Conservation (phyloP, 2,797 vertebrate species). For the Typhlichthys subterraneus region DNA sequence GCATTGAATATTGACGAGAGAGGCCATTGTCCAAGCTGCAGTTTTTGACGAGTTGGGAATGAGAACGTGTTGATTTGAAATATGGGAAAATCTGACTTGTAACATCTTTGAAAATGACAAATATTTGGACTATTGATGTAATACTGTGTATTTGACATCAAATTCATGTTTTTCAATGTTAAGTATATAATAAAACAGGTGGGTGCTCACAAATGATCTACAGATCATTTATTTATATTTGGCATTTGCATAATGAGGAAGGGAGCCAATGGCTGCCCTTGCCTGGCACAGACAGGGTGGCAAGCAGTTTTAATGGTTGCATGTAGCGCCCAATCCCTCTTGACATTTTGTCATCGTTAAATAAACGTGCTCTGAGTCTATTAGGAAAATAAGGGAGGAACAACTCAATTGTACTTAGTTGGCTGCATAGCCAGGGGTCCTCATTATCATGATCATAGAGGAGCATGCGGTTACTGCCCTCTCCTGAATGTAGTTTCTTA, state of each 20-base stretch:
- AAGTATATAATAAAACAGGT: background rate
- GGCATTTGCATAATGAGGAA: conserved; percentile 92
- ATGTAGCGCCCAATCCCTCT: conserved; percentile 93
- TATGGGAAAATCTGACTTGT: too few species aligned
- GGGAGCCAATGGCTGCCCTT: conserved; percentile 82
- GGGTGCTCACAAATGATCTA: conserved; percentile 59
- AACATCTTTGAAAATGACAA: too few species aligned
- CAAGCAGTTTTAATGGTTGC: conserved; percentile 96
- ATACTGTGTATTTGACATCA: too few species aligned
- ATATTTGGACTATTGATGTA: too few species aligned
- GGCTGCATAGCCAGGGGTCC: conserved; percentile 98
- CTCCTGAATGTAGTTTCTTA: conserved; percentile 88
- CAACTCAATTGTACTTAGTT: conserved; percentile 99
- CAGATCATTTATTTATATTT: conserved; percentile 89
- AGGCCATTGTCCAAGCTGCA: too few species aligned
- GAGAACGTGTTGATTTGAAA: too few species aligned
- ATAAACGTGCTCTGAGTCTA: conserved; percentile 94
- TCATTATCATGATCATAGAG: conserved; percentile 98
- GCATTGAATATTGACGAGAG: too few species aligned
- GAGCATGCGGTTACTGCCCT: conserved; percentile 84
- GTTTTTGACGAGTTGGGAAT: too few species aligned
- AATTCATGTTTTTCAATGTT: too few species aligned
- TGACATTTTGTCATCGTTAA: conserved; percentile 98
- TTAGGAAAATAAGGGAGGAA: conserved; percentile 98
- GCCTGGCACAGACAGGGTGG: conserved; percentile 90